Evolutionary conservation across 2,797 vertebrate species (phyloP).

Genomic region (Myoxocephalus aenaeus): DNA sequence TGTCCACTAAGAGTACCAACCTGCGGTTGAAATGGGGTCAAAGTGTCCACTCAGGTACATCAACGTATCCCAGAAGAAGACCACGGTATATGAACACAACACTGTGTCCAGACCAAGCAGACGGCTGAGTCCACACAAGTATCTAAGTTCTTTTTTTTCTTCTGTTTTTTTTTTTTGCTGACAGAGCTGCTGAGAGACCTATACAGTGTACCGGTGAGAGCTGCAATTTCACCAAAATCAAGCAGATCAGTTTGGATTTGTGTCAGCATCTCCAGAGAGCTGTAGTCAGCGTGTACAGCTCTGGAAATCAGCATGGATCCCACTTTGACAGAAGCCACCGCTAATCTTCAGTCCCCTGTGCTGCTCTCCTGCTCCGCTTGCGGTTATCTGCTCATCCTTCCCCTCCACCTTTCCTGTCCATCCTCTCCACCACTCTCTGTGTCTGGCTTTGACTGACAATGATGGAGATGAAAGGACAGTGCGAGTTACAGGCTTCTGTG

Average conservation of each 20-base stretch:
- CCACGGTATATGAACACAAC: conserved; percentile 31
- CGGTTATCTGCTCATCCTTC: conserved; percentile 40
- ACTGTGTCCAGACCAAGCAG: neutral
- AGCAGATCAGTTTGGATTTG: conserved; percentile 74
- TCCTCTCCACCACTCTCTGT: conserved; percentile 27
- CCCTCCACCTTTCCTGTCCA: conserved; percentile 37
- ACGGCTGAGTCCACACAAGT: conserved; percentile 35
- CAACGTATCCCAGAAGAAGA: conserved; percentile 11
- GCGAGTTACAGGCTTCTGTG: conserved; percentile 54
- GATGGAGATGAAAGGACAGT: conserved; percentile 58
- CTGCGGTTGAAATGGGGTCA: conserved; percentile 42
- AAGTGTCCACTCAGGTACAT: conserved; percentile 56
- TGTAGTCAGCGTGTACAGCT: conserved; percentile 69
- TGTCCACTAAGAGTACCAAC: conserved; percentile 22
- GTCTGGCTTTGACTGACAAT: conserved; percentile 57
- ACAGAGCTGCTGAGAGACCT: conserved; percentile 38
- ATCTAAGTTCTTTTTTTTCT: conserved; percentile 5
- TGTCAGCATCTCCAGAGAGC: conserved; percentile 73
- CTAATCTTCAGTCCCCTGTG: conserved; percentile 52
- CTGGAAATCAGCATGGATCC: conserved; percentile 65
- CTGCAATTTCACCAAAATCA: conserved; percentile 49
- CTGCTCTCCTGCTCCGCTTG: conserved; percentile 31
- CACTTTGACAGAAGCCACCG: conserved; percentile 37
- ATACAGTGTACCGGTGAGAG: conserved; percentile 1
- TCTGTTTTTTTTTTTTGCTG: conserved; percentile 30